Conservation (phyloP, 1,140 invertebrate species). For the Drosophila lini region DNA sequence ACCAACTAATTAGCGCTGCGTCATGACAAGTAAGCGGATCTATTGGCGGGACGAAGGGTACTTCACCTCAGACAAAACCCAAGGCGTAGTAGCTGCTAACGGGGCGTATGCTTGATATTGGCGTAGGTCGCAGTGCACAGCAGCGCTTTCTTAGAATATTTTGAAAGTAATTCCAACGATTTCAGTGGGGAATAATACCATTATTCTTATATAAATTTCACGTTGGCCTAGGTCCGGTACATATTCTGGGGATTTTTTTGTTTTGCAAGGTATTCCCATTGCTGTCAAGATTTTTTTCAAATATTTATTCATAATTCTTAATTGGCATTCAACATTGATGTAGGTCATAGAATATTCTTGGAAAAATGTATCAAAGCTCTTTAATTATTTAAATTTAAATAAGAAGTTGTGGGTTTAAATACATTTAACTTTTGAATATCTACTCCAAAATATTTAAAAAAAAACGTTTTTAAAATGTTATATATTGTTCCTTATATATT, state of each 20-base stretch:
- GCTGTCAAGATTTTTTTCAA: too few species aligned
- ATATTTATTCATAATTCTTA: background rate
- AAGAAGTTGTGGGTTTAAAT: too few species aligned
- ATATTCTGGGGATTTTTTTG: background rate
- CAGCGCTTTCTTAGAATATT: conserved; percentile 15
- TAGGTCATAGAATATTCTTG: conserved; percentile 2
- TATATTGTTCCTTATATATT: too few species aligned
- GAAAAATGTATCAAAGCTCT: background rate
- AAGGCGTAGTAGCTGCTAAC: conserved; percentile 18
- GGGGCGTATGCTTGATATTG: conserved; percentile 40
- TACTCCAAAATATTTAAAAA: too few species aligned
- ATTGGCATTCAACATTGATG: background rate
- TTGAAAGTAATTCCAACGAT: conserved; percentile 22
- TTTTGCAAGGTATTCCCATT: background rate
- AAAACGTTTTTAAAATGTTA: too few species aligned
- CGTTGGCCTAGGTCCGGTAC: conserved; percentile 29
- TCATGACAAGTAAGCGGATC: conserved; percentile 28
- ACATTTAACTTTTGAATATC: too few species aligned
- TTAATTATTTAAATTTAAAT: background rate
- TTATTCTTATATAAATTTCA: conserved; percentile 10
- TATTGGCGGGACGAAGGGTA: conserved; percentile 3
- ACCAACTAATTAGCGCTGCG: conserved; percentile 39
- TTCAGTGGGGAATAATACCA: background rate
- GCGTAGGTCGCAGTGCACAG: conserved; percentile 17
- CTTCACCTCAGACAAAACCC: conserved; percentile 25